Evolutionary conservation across 2,888 invertebrate species (phyloP), one percentile per base, ranked within the genome.

Genomic region (Meghimatium bilineatum): DNA sequence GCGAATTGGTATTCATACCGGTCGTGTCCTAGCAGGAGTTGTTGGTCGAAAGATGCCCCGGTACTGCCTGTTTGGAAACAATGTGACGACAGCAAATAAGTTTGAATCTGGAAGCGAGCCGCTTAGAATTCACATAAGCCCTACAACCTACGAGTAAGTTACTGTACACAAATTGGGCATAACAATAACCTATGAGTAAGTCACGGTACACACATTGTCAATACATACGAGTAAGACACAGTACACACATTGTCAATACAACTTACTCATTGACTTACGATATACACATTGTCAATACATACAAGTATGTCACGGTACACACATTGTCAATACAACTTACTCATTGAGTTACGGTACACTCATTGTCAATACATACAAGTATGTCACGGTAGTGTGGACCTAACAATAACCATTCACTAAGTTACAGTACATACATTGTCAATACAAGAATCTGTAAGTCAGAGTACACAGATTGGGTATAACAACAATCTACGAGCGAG

Each of bases 71-170:
- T 98, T 98, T 91, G 98, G 98, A 0, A 97, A 98, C 93, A 97
- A 98, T 93, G 98, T 98, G 29, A 98, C 98, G 1, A 95, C 98
- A 83, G 98, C 98, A 77, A 98, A 98, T 94, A 98, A 97, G 94
- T 98, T 98, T 91, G 98, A 98, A 93, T 98, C 98, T 0, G 96
- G 97, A 67, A 98, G 98, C 86, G 97, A 97, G 92, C 97, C 98
- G 0, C 95, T 97, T 89, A 96, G 96, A 93, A 97, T 98, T 92
- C 98, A 98, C 94, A 96, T 98, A 93, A 98, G 98, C 92, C 98
- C 98, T 3, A 97, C 97, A 20, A 98, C 98, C 72, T 96, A 97
- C 93, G 95, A 96, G 98, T 98, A 95, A 96, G 96, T 95, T 52
- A 10, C 6, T 63, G 2, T 17, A 67, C 32, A 49, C 56, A n/a